phyloP scores from a whole-genome alignment of 2,113 vertebrate species.

The Oryzias melastigma region DNA sequence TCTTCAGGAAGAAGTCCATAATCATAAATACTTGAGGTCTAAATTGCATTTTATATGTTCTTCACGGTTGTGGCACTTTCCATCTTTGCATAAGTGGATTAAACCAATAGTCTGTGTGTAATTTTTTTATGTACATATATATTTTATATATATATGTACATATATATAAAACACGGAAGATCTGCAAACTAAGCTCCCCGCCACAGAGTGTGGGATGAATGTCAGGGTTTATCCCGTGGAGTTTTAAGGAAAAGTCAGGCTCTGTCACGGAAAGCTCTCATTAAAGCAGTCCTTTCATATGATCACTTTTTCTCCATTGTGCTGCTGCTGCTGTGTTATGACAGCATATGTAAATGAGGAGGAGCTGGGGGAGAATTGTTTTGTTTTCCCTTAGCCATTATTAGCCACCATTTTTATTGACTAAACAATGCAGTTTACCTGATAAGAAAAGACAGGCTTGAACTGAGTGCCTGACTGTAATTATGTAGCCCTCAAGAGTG shows the following conservation, averaged over 20 bases:
- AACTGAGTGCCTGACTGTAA: slow-evolving; percentile 26
- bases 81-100: background rate
- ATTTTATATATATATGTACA: slow-evolving; percentile 3
- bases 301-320: slow-evolving; percentile 1
- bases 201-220: background rate
- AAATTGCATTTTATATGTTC: background rate
- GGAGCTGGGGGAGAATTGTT: slow-evolving; percentile 11
- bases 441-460: slow-evolving; percentile 20
- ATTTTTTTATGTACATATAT: slow-evolving; percentile 8
- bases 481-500: slow-evolving; percentile 32
- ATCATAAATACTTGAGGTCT: background rate
- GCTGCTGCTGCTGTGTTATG: slow-evolving; percentile 15
- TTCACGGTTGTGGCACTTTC: background rate
- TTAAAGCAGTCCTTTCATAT: slow-evolving; percentile 17
- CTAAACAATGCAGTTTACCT: slow-evolving; percentile 4
- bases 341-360: slow-evolving; percentile 27
- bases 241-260: slow-evolving; percentile 15
- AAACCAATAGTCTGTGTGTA: no score
- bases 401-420: slow-evolving; percentile 29
- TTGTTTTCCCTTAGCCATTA: slow-evolving; percentile 42
- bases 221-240: slow-evolving; percentile 10
- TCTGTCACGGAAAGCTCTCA: slow-evolving; percentile 8
- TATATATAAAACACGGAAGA: background rate
- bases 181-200: slow-evolving; percentile 2
- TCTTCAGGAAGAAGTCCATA: background rate